These are phyloP conservation scores for Tylochromis polylepis DNA, from an alignment of 2,113 vertebrate genomes.

Conservation along the genomic window DNA sequence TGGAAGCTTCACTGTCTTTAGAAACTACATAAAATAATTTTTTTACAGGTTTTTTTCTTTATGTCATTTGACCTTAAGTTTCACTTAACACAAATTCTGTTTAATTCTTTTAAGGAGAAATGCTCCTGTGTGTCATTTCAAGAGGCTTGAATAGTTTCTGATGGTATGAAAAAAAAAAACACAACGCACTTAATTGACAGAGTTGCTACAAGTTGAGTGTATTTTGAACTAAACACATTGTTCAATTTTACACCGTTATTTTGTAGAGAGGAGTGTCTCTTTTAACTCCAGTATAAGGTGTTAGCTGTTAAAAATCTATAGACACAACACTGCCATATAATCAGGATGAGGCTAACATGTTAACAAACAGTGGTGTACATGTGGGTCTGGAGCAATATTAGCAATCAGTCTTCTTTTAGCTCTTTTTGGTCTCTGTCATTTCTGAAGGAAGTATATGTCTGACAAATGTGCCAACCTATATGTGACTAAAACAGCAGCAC, in stretches of 20 bases:
- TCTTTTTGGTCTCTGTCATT: neutral
- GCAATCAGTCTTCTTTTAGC: neutral
- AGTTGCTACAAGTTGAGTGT: neutral
- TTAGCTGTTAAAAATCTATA: neutral
- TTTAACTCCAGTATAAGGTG: fast-evolving
- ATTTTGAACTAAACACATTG: neutral
- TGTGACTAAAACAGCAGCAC: neutral
- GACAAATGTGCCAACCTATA: neutral
- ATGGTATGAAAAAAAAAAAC: neutral
- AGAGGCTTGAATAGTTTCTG: neutral
- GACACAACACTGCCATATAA: neutral
- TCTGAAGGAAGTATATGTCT: neutral
- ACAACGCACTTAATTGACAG: neutral
- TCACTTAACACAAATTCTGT: neutral
- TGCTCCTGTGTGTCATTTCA: fast-evolving
- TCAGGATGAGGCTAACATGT: neutral
- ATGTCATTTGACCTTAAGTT: neutral
- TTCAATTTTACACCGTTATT: neutral
- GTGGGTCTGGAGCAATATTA: neutral
- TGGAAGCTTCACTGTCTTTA: fast-evolving
- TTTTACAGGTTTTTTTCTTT: neutral
- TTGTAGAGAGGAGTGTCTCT: neutral
- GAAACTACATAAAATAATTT: neutral
- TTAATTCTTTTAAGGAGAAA: neutral
- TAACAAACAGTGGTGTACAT: neutral